A percentile compares a stretch with the other conserved stretches of the same genome.
These are phyloP conservation scores for Gerris lacustris DNA, from an alignment of 2,888 invertebrate species.

Conservation along the genomic window DNA sequence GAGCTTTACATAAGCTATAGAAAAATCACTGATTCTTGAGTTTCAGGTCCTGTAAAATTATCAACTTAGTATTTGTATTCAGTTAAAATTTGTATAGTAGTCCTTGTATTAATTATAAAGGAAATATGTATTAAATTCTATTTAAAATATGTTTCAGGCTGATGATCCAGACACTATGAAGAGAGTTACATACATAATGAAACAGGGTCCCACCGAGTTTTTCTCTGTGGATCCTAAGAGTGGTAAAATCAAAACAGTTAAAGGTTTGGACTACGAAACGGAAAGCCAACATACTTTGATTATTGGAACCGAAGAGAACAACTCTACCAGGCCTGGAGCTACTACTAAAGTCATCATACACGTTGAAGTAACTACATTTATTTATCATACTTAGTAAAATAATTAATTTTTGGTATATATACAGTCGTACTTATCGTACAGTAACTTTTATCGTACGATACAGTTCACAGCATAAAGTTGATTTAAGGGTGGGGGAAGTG, in stretches of 20 bases:
- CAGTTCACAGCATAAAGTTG: no score
- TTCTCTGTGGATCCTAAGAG: conserved; percentile 71
- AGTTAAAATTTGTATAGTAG: no score
- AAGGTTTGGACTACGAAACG: conserved; percentile 66
- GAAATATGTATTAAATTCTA: no score
- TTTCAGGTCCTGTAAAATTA: no score
- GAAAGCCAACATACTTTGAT: conserved; percentile 59
- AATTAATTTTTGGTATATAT: background rate
- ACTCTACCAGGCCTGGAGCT: conserved; percentile 52
- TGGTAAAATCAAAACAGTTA: conserved; percentile 63
- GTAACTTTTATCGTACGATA: background rate
- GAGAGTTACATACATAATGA: conserved; percentile 70
- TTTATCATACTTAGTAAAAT: no score
- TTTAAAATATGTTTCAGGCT: conserved; percentile 42
- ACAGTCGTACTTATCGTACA: background rate
- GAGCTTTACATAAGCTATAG: no score
- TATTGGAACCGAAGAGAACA: conserved; percentile 74
- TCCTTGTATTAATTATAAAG: no score
- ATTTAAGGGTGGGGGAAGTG: no score
- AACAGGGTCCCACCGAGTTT: conserved; percentile 65
- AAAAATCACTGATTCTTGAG: no score
- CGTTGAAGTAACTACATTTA: conserved; percentile 45
- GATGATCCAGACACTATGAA: conserved; percentile 73
- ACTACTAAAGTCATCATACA: conserved; percentile 60
- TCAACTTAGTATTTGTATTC: no score